Percentiles rank a stretch among this genome's conserved stretches.
phyloP scores from a whole-genome alignment of 2,888 invertebrate species.

The Nomada ferruginata region DNA sequence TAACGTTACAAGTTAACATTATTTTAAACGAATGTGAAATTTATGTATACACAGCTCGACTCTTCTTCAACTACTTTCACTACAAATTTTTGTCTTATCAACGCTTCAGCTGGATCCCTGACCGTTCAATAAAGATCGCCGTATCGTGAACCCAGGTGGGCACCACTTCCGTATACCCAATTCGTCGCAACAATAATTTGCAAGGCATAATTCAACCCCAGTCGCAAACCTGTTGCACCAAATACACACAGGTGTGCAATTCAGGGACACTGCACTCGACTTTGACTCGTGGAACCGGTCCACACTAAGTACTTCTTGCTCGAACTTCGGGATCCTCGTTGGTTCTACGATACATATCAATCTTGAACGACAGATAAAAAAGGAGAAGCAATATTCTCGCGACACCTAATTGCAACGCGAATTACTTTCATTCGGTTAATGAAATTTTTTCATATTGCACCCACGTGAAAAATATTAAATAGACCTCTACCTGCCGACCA shows the following conservation, averaged over 20 bases:
- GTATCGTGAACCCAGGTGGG: background rate
- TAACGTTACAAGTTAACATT: no score
- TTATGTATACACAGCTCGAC: no score
- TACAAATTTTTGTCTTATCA: no score
- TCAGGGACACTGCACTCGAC: slow-evolving; percentile 1
- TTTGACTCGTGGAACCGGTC: slow-evolving; percentile 21
- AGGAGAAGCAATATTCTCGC: no score
- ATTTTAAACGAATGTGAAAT: no score
- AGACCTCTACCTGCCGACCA: slow-evolving; percentile 85
- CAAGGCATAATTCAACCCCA: background rate
- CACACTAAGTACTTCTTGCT: slow-evolving; percentile 9
- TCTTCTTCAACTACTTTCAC: no score
- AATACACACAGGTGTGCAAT: background rate
- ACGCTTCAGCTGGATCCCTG: no score
- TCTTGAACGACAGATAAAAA: background rate
- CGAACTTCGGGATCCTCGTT: slow-evolving; percentile 1
- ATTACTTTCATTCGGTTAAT: no score
- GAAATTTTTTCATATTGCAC: no score
- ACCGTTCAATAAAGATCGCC: background rate
- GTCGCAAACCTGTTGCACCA: slow-evolving; percentile 1
- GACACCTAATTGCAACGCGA: no score
- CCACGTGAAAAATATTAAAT: background rate
- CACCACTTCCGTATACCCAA: background rate
- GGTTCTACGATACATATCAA: background rate
- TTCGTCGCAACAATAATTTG: slow-evolving; percentile 7